Evolutionary conservation across 2,888 invertebrate species (phyloP).

Genomic region (Ophion ventricosus): DNA sequence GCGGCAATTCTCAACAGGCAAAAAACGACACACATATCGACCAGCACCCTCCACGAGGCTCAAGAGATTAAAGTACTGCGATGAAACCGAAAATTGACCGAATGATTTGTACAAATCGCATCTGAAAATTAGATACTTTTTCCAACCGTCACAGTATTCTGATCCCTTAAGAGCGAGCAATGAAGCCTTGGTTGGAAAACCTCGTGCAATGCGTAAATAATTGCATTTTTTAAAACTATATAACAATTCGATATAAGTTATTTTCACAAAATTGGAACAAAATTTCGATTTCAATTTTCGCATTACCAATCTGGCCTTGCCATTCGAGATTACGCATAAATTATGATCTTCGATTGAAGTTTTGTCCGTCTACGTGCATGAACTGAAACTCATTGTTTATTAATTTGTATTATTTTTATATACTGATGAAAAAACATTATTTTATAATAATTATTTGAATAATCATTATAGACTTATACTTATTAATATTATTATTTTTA

Average conservation of each 20-base stretch:
- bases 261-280: background rate
- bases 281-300: background rate
- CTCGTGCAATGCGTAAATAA: background rate
- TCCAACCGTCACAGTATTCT: background rate
- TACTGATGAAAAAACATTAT: no score
- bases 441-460: no score
- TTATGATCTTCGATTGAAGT: no score
- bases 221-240: no score
- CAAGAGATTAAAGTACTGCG: background rate
- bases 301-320: no score
- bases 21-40: background rate
- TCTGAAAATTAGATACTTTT: background rate
- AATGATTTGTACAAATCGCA: background rate
- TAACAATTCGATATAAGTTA: background rate
- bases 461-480: no score
- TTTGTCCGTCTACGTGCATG: no score
- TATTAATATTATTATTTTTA: no score
- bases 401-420: no score
- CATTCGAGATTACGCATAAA: no score
- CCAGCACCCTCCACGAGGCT: background rate
- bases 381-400: no score
- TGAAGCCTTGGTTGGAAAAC: background rate
- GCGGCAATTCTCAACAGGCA: background rate
- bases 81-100: background rate
- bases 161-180: background rate